phyloP scores from a whole-genome alignment of 2,113 vertebrate species.

The Puffinus mauretanicus region DNA sequence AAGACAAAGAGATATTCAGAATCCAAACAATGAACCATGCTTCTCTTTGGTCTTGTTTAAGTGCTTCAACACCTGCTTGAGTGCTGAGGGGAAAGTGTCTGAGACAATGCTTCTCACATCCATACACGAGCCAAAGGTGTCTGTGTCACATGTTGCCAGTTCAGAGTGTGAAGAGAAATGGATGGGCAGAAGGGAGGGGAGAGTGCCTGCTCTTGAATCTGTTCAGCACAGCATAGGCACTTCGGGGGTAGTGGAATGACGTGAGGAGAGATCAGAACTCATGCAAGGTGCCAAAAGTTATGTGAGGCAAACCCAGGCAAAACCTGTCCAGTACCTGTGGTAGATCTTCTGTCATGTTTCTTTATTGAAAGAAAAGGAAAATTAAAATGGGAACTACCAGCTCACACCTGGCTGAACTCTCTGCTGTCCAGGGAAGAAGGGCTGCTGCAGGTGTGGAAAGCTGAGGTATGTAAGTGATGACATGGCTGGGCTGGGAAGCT shows the following conservation, averaged over 20 bases:
- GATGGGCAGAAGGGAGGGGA: not conserved
- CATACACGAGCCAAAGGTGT: not conserved
- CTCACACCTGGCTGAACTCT: not conserved
- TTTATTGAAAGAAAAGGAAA: not conserved
- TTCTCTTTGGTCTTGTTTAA: constrained; percentile 65
- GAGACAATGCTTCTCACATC: not conserved
- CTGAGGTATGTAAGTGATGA: not conserved
- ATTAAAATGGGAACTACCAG: not conserved
- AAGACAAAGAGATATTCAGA: constrained; percentile 57
- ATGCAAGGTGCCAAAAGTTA: not conserved
- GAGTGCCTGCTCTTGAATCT: not conserved
- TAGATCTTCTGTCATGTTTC: not conserved
- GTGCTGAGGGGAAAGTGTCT: not conserved
- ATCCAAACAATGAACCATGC: constrained; percentile 55
- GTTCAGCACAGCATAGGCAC: constrained; percentile 18
- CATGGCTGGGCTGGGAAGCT: not conserved
- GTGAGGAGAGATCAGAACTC: not conserved
- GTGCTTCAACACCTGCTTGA: not conserved
- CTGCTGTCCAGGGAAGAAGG: not conserved
- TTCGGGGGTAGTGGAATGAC: not conserved
- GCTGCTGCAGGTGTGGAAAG: not conserved
- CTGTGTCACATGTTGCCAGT: not conserved
- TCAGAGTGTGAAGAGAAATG: not conserved
- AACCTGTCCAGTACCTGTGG: not conserved
- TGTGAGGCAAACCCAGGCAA: not conserved